Conservation (phyloP, 2,797 vertebrate genomes). For the Distichodus sexfasciatus region DNA sequence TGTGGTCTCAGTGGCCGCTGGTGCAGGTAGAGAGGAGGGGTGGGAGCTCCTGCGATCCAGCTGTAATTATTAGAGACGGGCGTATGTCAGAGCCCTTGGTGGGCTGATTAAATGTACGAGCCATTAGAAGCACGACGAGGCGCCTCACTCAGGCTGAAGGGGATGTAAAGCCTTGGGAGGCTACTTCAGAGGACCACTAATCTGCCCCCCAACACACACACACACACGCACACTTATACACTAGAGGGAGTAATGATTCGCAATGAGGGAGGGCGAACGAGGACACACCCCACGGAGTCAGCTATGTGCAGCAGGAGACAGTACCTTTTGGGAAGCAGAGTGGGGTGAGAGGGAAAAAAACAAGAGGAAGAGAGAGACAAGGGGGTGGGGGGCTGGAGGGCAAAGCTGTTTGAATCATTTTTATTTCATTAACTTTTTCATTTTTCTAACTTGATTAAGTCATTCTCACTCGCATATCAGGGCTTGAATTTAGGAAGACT, state of each 20-base stretch:
- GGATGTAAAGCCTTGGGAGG: constrained; percentile 51
- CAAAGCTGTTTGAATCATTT: too few relatives aligned
- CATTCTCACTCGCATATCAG: too few relatives aligned
- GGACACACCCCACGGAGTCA: constrained; percentile 25
- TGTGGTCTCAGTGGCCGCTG: constrained; percentile 12
- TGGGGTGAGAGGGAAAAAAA: constrained; percentile 42
- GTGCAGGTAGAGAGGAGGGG: constrained; percentile 53
- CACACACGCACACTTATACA: too few relatives aligned
- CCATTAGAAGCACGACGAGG: constrained; percentile 69
- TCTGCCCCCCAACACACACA: too few relatives aligned
- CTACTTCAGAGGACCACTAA: constrained; percentile 55
- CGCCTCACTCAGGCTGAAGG: constrained; percentile 62
- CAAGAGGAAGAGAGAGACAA: neutral
- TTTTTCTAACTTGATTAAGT: too few relatives aligned
- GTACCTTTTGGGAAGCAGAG: constrained; percentile 60
- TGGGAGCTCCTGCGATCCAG: too few relatives aligned
- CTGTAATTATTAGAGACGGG: constrained; percentile 69
- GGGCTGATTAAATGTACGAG: constrained; percentile 62
- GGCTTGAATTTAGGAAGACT: too few relatives aligned
- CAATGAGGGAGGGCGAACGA: constrained; percentile 56
- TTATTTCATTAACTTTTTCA: too few relatives aligned
- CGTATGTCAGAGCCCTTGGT: constrained; percentile 45
- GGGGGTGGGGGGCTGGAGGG: too few relatives aligned
- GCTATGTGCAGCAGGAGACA: constrained; percentile 3
- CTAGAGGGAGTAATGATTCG: constrained; percentile 36